Evolutionary conservation across 2,888 invertebrate species (phyloP), one percentile per base, ranked within the genome.

Genomic region (Epistrophella euchroma): DNA sequence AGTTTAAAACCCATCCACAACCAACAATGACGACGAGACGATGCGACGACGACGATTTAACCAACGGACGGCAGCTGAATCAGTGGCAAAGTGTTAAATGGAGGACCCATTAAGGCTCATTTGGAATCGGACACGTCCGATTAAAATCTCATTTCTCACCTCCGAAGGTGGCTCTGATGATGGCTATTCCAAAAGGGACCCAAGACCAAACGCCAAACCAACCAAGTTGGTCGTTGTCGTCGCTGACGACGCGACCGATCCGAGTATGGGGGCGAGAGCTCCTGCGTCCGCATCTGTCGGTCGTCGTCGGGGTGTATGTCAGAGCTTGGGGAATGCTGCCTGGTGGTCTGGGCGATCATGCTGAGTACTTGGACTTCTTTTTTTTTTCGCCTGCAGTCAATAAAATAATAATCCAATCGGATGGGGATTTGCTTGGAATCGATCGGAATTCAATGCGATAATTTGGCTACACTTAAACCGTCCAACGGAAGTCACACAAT

Each of bases 61-160:
- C 56, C 1, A 17, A 28, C 25, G 2, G 19, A 50, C 28, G n/a
- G 68, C 75, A 35, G 32, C 81, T 45, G 32, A 55, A 47, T 50
- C 71, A 72, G 70, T 86, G 73, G 86, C 73, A 88, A 82, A 82
- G 88, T 89, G 83, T 90, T 91, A 91, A 91, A 91, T 91, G 91
- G 90, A 90, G 87, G 91, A 90, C 91, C 91, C 91, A 92, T 92
- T 92, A 92, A 92, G 90, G 91, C 91, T 91, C 92, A 92, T 92
- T 92, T 92, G 91, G 92, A 92, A 92, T 92, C 92, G 92, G 91
- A 92, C 91, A 92, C 90, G 91, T 92, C 91, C 92, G 92, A 92
- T 92, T 92, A 92, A 92, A 92, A 92, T 92, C 92, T 91, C 90
- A 91, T 92, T 92, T 92, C 92, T 92, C 92, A 92, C 92, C 92